These are phyloP conservation scores for Ianthella basta DNA, from an alignment of 37 sponge, comb jelly and placozoan genomes.

Conservation along the genomic window DNA sequence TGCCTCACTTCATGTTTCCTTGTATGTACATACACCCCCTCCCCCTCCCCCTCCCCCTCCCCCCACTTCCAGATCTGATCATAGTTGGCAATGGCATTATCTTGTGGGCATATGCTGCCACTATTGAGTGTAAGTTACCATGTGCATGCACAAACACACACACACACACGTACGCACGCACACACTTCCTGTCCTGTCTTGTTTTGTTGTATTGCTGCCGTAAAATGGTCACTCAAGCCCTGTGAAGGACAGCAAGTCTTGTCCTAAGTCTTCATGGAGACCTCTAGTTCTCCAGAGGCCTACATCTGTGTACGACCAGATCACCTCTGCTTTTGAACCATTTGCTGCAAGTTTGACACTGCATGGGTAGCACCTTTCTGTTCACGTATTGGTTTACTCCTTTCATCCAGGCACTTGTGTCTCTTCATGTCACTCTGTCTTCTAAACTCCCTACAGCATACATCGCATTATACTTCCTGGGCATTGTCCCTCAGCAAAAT, in stretches of 20 bases:
- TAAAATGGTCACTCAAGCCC: too few species aligned
- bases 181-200: too few species aligned
- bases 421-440: not conserved
- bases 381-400: not conserved
- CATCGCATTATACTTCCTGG: not conserved
- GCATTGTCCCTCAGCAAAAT: too few species aligned
- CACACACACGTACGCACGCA: not conserved
- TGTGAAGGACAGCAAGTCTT: too few species aligned
- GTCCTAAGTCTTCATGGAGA: too few species aligned
- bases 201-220: too few species aligned
- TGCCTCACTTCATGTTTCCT: too few species aligned
- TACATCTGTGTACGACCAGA: constrained; percentile 1
- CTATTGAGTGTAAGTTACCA: constrained; percentile 21
- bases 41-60: not conserved
- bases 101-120: constrained; percentile 35
- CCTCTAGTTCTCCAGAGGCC: too few species aligned
- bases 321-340: constrained; percentile 23
- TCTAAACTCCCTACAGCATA: constrained; percentile 8
- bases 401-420: constrained; percentile 27
- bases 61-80: constrained; percentile 37
- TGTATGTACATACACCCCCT: not conserved
- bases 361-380: not conserved
- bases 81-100: constrained; percentile 49
- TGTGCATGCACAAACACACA: not conserved
- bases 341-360: not conserved